A percentile compares a stretch with the other conserved stretches of the same genome.
Conservation (phyloP, 2,888 invertebrate species). For the Pterobdella sp. region DNA sequence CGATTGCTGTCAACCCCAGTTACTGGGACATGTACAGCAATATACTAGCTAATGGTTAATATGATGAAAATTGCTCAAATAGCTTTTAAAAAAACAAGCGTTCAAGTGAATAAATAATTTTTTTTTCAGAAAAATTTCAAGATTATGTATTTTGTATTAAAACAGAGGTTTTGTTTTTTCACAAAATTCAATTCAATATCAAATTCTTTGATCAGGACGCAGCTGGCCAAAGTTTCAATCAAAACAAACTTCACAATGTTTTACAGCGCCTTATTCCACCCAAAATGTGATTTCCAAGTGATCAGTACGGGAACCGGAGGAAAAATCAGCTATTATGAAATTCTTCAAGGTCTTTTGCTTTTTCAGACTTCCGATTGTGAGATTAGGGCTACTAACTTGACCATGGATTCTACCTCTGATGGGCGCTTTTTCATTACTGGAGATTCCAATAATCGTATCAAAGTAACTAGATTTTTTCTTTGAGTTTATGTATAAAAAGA, state of each 20-base stretch:
- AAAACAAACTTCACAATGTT: conserved; percentile 65
- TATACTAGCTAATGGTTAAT: too few relatives aligned
- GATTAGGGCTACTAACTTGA: conserved; percentile 69
- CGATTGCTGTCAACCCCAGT: too few relatives aligned
- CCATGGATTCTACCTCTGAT: conserved; percentile 65
- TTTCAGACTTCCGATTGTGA: conserved; percentile 79
- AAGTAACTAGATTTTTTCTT: conserved; percentile 55
- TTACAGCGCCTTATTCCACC: conserved; percentile 47
- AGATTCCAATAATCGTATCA: conserved; percentile 76
- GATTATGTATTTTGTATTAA: neutral
- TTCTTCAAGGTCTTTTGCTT: conserved; percentile 66
- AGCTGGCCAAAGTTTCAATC: conserved; percentile 66
- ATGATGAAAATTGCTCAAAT: too few relatives aligned
- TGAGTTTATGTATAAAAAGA: too few relatives aligned
- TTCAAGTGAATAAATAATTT: neutral
- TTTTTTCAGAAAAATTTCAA: neutral
- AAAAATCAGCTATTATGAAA: conserved; percentile 77
- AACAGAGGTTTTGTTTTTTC: neutral
- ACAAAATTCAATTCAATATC: neutral
- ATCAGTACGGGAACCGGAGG: conserved; percentile 78
- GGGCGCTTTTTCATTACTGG: conserved; percentile 74
- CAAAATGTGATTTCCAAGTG: conserved; percentile 63
- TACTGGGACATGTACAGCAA: too few relatives aligned
- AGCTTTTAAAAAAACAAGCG: neutral
- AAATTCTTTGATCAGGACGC: conserved; percentile 10